These are phyloP conservation scores for Spodoptera littoralis DNA, from an alignment of 2,888 invertebrate species.

Conservation along the genomic window DNA sequence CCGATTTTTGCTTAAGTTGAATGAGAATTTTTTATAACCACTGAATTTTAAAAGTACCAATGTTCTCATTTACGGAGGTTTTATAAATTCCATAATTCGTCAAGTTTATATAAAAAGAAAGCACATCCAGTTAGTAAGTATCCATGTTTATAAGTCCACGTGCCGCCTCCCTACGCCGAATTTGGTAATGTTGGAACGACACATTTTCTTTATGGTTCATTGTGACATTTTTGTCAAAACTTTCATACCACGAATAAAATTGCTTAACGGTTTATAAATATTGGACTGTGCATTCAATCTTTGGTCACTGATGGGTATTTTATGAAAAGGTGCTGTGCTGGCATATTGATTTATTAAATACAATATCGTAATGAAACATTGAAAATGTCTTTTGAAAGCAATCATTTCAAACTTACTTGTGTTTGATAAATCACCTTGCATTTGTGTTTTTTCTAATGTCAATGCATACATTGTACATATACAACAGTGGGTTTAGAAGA, in stretches of 20 bases:
- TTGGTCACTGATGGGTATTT: conserved; percentile 8
- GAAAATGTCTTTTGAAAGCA: too few relatives aligned
- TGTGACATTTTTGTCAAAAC: conserved; percentile 54
- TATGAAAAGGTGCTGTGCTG: too few relatives aligned
- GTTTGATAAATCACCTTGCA: too few relatives aligned
- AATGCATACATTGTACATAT: too few relatives aligned
- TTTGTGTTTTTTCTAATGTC: too few relatives aligned
- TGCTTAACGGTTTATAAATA: conserved; percentile 54
- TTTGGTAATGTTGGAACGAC: conserved; percentile 38
- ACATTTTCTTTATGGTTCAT: conserved; percentile 45
- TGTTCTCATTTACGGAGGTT: too few relatives aligned
- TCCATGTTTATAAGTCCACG: conserved; percentile 37
- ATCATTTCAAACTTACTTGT: too few relatives aligned
- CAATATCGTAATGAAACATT: too few relatives aligned
- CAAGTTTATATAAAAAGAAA: conserved; percentile 28
- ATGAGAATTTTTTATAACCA: too few relatives aligned
- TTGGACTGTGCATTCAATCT: conserved; percentile 26
- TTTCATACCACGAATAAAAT: conserved; percentile 49
- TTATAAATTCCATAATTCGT: not conserved
- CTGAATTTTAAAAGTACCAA: not conserved
- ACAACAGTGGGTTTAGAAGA: too few relatives aligned
- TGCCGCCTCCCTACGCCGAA: conserved; percentile 62
- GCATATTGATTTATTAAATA: too few relatives aligned
- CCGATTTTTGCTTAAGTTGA: too few relatives aligned
- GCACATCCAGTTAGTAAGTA: conserved; percentile 56